Percentiles rank a stretch among this genome's conserved stretches.
Conservation (phyloP, 2,888 invertebrate species). For the Gortyna flavago region DNA sequence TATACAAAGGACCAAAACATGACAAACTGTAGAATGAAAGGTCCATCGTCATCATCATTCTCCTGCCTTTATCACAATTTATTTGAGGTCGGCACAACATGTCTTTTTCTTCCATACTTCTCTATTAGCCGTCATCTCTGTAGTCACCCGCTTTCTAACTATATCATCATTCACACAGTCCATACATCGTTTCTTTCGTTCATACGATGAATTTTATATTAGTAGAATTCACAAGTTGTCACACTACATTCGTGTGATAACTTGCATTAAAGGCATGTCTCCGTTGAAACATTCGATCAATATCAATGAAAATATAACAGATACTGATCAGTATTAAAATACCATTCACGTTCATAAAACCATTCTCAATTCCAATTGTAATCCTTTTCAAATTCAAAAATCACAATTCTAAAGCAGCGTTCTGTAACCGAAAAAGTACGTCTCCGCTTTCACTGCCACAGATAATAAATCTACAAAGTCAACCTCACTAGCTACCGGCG, state of each 20-base stretch:
- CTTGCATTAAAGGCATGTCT: conserved; percentile 9
- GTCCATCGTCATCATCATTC: neutral
- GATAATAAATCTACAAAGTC: conserved; percentile 63
- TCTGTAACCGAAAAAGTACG: conserved; percentile 54
- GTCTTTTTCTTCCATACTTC: too few species aligned
- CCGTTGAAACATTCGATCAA: conserved; percentile 7
- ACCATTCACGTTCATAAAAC: conserved; percentile 19
- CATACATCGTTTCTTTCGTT: too few species aligned
- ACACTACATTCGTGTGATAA: too few species aligned
- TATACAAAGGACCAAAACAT: neutral
- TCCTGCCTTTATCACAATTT: neutral
- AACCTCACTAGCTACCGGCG: conserved; percentile 62
- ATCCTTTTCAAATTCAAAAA: conserved; percentile 40
- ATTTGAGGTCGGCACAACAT: too few species aligned
- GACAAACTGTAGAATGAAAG: neutral
- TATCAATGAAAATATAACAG: conserved; percentile 6
- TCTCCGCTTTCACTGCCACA: conserved; percentile 63
- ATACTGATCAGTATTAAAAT: neutral
- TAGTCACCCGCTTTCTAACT: too few species aligned
- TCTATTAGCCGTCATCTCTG: neutral
- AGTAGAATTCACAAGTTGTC: neutral
- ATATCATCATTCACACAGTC: too few species aligned
- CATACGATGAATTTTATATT: neutral
- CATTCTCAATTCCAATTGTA: conserved; percentile 10
- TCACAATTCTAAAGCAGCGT: conserved; percentile 15